Conservation (phyloP, 1,140 invertebrate species). For the Eulimnadia texana region DNA sequence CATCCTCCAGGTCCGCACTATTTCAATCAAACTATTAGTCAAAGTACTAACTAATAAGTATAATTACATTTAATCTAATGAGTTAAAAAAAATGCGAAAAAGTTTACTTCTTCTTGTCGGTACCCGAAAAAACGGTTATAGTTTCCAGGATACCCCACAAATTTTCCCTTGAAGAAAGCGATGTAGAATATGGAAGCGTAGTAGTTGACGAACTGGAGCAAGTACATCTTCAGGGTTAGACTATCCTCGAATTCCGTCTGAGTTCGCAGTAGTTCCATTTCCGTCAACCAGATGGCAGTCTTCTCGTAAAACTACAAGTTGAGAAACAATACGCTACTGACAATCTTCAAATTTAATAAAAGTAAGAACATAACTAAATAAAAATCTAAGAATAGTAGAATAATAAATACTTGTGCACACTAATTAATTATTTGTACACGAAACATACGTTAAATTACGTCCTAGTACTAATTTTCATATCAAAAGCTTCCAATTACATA, state of each 20-base stretch:
- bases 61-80: neutral
- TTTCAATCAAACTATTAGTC: no score
- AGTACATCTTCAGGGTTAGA: constrained; percentile 88
- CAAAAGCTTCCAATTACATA: no score
- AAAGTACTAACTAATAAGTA: no score
- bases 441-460: no score
- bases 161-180: constrained; percentile 92
- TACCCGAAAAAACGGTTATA: constrained; percentile 60
- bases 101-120: constrained; percentile 64
- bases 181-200: constrained; percentile 98
- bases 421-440: no score
- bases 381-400: no score
- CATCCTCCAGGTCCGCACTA: constrained; percentile 49
- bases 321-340: no score
- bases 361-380: no score
- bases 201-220: constrained; percentile 96
- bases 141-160: constrained; percentile 64
- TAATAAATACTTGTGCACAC: no score
- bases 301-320: constrained; percentile 68
- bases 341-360: no score
- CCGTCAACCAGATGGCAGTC: constrained; percentile 81
- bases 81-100: constrained; percentile 2
- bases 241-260: constrained; percentile 97
- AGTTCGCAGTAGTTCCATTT: constrained; percentile 83
- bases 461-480: no score